phyloP scores from a whole-genome alignment of 2,797 vertebrate species.

The Taenioides sp. region DNA sequence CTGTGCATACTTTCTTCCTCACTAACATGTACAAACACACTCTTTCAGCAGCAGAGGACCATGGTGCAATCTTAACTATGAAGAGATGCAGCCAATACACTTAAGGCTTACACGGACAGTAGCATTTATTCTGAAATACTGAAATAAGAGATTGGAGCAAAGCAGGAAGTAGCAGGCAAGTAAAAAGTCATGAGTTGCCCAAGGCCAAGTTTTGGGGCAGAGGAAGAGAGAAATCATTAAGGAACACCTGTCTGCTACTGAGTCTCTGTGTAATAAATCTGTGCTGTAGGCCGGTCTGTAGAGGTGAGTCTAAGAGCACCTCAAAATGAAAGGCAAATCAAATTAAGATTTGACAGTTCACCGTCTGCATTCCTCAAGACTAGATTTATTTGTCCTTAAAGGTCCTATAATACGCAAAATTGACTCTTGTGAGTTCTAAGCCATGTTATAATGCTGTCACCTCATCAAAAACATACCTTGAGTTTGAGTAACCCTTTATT shows the following conservation, averaged over 20 bases:
- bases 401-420: too few species aligned
- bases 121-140: conserved; percentile 22
- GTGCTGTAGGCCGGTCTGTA: conserved; percentile 28
- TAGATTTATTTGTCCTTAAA: conserved; percentile 62
- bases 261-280: conserved; percentile 67
- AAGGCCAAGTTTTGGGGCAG: conserved; percentile 43
- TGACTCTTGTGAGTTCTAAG: too few species aligned
- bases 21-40: conserved; percentile 80
- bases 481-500: too few species aligned
- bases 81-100: conserved; percentile 45
- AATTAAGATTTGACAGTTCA: conserved; percentile 22
- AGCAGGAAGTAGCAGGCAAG: conserved; percentile 4
- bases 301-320: conserved; percentile 4
- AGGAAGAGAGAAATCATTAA: conserved; percentile 74
- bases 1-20: conserved; percentile 71
- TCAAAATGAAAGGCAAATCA: conserved; percentile 10
- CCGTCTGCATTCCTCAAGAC: conserved; percentile 1
- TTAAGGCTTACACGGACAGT: conserved; percentile 16
- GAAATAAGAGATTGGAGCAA: conserved; percentile 16
- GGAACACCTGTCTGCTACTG: conserved; percentile 71
- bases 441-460: too few species aligned
- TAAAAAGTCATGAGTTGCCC: conserved; percentile 56
- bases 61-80: conserved; percentile 71
- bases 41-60: conserved; percentile 77
- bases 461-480: too few species aligned